These are phyloP conservation scores for Excalfactoria chinensis DNA, from an alignment of 2,113 vertebrate species.

Conservation along the genomic window DNA sequence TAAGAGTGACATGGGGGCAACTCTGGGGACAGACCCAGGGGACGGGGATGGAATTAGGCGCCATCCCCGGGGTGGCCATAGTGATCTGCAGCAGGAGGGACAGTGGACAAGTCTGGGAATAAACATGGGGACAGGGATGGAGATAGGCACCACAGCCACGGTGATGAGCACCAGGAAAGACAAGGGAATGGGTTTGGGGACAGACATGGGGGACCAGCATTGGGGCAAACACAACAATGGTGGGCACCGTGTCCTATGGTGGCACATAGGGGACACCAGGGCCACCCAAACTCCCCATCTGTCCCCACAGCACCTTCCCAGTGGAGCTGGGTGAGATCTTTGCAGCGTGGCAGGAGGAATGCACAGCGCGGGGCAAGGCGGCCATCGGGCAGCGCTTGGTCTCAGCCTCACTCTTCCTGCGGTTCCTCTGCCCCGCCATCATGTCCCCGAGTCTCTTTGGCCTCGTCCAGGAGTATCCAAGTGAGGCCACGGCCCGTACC, in stretches of 20 bases:
- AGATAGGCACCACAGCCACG: no score
- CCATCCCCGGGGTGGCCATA: neutral
- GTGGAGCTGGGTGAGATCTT: constrained; percentile 89
- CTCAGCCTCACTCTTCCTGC: constrained; percentile 91
- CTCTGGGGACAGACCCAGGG: fast-evolving
- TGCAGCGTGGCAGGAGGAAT: constrained; percentile 87
- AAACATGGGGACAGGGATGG: fast-evolving
- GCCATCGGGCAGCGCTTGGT: constrained; percentile 88
- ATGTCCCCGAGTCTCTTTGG: constrained; percentile 94
- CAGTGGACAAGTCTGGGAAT: neutral
- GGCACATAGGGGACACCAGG: fast-evolving
- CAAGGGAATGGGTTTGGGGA: neutral
- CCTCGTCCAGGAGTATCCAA: constrained; percentile 88
- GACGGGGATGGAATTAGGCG: neutral
- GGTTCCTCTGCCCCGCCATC: constrained; percentile 93
- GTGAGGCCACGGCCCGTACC: constrained; percentile 83
- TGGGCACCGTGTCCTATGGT: fast-evolving
- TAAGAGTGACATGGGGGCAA: neutral
- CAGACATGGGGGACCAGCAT: fast-evolving
- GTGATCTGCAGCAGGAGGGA: neutral
- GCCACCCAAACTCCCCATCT: neutral
- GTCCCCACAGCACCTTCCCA: constrained; percentile 84
- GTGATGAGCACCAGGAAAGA: neutral
- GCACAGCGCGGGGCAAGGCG: constrained; percentile 76
- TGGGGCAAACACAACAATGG: fast-evolving